phyloP scores from a whole-genome alignment of 2,888 invertebrate species.

The Matsumyia berberina region DNA sequence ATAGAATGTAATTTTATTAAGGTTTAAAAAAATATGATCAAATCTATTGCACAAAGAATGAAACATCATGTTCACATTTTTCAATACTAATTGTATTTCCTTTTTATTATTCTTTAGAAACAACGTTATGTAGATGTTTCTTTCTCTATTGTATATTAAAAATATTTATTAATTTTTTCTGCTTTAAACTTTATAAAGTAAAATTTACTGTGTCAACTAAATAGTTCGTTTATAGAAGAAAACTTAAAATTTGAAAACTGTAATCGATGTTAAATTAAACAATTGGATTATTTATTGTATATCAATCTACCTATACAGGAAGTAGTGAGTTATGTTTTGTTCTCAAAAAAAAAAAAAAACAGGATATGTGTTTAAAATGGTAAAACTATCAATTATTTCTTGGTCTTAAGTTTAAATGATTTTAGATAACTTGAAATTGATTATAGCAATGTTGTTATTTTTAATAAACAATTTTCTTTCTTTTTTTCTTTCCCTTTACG shows the following conservation, averaged over 20 bases:
- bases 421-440: constrained; percentile 45
- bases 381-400: constrained; percentile 7
- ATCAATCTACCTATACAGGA: constrained; percentile 72
- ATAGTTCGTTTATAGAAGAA: constrained; percentile 31
- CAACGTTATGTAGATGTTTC: constrained; percentile 39
- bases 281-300: constrained; percentile 45
- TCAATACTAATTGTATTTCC: constrained; percentile 24
- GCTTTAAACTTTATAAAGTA: constrained; percentile 3
- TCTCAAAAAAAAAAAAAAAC: too few relatives aligned
- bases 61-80: constrained; percentile 52
- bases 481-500: constrained; percentile 73
- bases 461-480: constrained; percentile 67
- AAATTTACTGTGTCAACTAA: constrained; percentile 12
- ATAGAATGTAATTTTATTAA: constrained; percentile 46
- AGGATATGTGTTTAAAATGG: constrained; percentile 27
- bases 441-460: constrained; percentile 50
- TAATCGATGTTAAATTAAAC: constrained; percentile 55
- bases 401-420: constrained; percentile 17
- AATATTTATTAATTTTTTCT: constrained; percentile 6
- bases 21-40: constrained; percentile 24
- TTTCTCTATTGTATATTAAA: constrained; percentile 19
- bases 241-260: constrained; percentile 17
- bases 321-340: constrained; percentile 15
- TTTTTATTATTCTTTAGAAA: constrained; percentile 34
- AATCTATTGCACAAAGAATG: constrained; percentile 64